A percentile compares a stretch with the other conserved stretches of the same genome.
These are phyloP conservation scores for Chionomys nivalis DNA, from an alignment of 2,113 vertebrate genomes.

Conservation along the genomic window DNA sequence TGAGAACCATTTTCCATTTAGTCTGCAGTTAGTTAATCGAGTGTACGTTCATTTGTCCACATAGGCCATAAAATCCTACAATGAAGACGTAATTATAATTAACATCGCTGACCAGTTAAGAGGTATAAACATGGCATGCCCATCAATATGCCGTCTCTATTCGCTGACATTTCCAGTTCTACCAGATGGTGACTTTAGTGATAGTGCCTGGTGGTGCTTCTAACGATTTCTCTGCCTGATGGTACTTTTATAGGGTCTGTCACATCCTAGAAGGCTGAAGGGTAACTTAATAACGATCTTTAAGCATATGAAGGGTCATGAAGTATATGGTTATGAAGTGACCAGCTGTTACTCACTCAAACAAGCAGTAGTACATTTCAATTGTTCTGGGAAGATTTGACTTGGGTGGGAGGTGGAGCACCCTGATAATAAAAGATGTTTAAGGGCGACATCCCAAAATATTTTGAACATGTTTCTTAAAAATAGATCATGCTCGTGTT, in stretches of 20 bases:
- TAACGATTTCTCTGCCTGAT: conserved; percentile 75
- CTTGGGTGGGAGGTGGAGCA: conserved; percentile 24
- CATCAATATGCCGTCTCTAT: conserved; percentile 67
- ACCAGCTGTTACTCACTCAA: conserved; percentile 76
- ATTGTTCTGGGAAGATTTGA: conserved; percentile 33
- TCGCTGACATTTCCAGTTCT: conserved; percentile 75
- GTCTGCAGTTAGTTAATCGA: conserved; percentile 78
- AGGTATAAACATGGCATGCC: conserved; percentile 62
- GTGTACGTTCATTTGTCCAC: conserved; percentile 72
- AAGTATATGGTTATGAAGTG: conserved; percentile 69
- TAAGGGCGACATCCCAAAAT: background rate
- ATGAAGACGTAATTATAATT: conserved; percentile 79
- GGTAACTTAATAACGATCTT: conserved; percentile 73
- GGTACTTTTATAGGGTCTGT: conserved; percentile 75
- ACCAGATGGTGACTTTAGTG: conserved; percentile 79
- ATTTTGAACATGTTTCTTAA: background rate
- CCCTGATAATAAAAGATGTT: background rate
- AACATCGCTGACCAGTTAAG: conserved; percentile 75
- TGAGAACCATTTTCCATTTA: conserved; percentile 77
- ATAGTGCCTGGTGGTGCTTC: conserved; percentile 70
- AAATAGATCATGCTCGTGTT: background rate
- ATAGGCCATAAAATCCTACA: conserved; percentile 77
- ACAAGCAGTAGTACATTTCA: conserved; percentile 52
- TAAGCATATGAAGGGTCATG: conserved; percentile 69
- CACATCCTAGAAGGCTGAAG: conserved; percentile 48